These are phyloP conservation scores for Diceros bicornis DNA, from an alignment of 2,797 vertebrate genomes.

Conservation along the genomic window DNA sequence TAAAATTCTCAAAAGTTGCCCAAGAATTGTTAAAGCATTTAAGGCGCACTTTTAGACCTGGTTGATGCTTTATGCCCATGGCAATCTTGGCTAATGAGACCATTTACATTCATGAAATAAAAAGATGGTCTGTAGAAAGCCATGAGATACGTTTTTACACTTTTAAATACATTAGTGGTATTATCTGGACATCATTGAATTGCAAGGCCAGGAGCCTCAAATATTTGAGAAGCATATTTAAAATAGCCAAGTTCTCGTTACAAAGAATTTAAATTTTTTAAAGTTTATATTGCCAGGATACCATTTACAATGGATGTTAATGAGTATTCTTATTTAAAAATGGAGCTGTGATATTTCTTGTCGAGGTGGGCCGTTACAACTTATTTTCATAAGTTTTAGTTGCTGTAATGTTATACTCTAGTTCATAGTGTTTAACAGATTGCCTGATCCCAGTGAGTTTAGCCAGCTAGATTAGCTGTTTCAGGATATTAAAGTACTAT, in stretches of 20 bases:
- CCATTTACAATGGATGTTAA: conserved; percentile 50
- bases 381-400: conserved; percentile 38
- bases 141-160: conserved; percentile 70
- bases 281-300: conserved; percentile 62
- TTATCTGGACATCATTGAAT: conserved; percentile 67
- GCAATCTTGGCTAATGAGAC: conserved; percentile 79
- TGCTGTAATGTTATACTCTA: background rate
- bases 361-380: conserved; percentile 57
- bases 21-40: conserved; percentile 79
- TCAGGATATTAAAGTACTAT: background rate
- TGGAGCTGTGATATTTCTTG: conserved; percentile 39
- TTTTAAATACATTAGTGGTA: conserved; percentile 73
- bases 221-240: conserved; percentile 58
- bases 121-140: conserved; percentile 73
- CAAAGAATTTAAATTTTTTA: conserved; percentile 61
- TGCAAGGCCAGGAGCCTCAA: conserved; percentile 44
- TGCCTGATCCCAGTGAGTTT: background rate
- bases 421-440: background rate
- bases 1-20: conserved; percentile 75
- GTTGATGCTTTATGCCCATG: conserved; percentile 66
- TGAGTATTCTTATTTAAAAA: conserved; percentile 71
- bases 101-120: conserved; percentile 82
- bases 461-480: background rate
- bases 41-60: conserved; percentile 69
- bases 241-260: conserved; percentile 57